Percentiles rank a stretch among this genome's conserved stretches.
phyloP scores from a whole-genome alignment of 2,113 vertebrate genomes.

The Philantomba maxwellii region DNA sequence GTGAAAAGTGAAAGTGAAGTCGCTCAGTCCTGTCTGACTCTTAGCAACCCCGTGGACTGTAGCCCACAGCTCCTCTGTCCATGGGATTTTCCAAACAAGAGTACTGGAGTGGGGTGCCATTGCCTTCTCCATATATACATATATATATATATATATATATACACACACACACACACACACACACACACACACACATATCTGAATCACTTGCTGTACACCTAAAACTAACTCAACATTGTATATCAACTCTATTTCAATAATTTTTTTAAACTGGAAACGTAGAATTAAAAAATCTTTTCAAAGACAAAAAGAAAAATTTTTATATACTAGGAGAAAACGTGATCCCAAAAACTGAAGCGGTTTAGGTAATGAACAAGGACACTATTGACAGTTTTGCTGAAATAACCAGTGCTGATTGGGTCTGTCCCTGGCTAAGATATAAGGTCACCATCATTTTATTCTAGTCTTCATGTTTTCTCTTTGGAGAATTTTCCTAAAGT shows the following conservation, averaged over 20 bases:
- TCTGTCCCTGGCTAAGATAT: neutral
- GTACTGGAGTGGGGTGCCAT: too few species aligned
- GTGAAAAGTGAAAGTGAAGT: too few species aligned
- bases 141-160: neutral
- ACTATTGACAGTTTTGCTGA: neutral
- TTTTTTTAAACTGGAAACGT: neutral
- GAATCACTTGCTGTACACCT: neutral
- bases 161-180: too few species aligned
- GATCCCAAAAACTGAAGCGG: neutral
- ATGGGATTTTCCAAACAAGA: too few species aligned
- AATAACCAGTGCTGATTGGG: neutral
- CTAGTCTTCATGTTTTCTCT: neutral
- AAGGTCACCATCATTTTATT: neutral
- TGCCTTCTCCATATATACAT: neutral
- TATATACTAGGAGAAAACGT: neutral
- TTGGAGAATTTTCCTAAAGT: neutral
- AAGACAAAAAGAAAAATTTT: neutral
- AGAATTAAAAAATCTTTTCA: neutral
- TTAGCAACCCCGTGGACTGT: too few species aligned
- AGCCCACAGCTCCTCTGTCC: too few species aligned
- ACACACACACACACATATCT: too few species aligned
- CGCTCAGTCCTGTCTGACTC: accelerated
- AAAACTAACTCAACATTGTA: neutral
- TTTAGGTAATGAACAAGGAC: neutral
- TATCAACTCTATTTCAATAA: neutral